Base-by-base conservation (phyloP, 1,140 invertebrate genomes). In the Zaprionus ornatus region DNA sequence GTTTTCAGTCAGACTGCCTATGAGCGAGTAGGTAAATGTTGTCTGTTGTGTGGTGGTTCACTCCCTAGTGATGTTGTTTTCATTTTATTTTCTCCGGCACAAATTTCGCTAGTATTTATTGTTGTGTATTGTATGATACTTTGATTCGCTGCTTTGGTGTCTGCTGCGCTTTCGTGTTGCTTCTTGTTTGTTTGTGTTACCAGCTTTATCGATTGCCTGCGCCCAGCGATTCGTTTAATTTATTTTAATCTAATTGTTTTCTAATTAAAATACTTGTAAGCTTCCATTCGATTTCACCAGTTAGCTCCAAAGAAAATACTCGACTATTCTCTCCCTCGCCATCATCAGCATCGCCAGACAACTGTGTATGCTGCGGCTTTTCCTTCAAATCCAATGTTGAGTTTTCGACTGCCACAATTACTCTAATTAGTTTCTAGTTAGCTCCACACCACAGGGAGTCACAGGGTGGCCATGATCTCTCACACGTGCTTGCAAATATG, bases 201-300 rank as follows among this genome's bases (percentile, higher is more conserved):
- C 48, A 69, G 79, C 35, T 52, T 75, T 60, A 90, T 90, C 85
- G 79, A 85, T 90, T 90, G 85, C 75, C 85, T 90, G 85, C 84
- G 76, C 81, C 79, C 85, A 90, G 70, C 82, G 82, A 74, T 50
- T 50, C 85, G 79, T 90, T 85, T 90, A 85, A 90, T 90, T 90
- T 90, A 90, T 90, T 90, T 90, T 77, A 90, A 90, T 90, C 85
- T 85, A 90, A 90, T 90, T 90, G 85, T 85, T 90, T 90, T 85
- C 77, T 82, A 79, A 90, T 90, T 88, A 90, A 88, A 81, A 69
- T 64, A 42, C 25, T 12, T 42, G 52, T 56, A 56, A 40, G 61
- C 60, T 76, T 79, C 63, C 73, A 59, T 80, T 76, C 56, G 85
- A 85, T 88, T 88, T 88, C 85, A 90, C 85, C 84, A 56, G 79